These are phyloP conservation scores for Mythimna albipuncta DNA, from an alignment of 2,888 invertebrate genomes.

Conservation along the genomic window DNA sequence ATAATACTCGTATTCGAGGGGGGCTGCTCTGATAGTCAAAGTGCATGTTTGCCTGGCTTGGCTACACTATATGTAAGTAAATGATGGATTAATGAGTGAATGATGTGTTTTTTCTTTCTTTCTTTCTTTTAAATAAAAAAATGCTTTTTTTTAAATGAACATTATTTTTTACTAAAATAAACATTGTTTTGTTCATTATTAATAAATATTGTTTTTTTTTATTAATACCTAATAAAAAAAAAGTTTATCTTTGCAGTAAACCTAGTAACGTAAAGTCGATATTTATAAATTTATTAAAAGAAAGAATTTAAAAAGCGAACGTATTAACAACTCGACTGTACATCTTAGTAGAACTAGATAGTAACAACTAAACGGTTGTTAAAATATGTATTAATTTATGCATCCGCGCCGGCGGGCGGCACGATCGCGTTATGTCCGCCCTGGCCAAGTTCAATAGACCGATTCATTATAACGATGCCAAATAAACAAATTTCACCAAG, in stretches of 20 bases:
- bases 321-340: background rate
- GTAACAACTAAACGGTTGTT: conserved; percentile 38
- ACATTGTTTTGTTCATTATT: too few relatives aligned
- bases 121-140: too few relatives aligned
- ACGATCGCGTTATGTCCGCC: conserved; percentile 68
- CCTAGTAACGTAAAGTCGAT: background rate
- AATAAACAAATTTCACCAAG: conserved; percentile 47
- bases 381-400: conserved; percentile 68
- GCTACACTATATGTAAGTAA: too few relatives aligned
- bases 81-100: too few relatives aligned
- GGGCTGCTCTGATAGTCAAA: too few relatives aligned
- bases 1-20: too few relatives aligned
- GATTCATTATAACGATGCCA: conserved; percentile 75
- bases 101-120: too few relatives aligned
- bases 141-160: too few relatives aligned
- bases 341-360: conserved; percentile 27
- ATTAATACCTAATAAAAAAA: background rate
- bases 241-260: background rate
- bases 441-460: conserved; percentile 81
- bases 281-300: background rate
- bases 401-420: conserved; percentile 59
- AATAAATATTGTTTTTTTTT: too few relatives aligned
- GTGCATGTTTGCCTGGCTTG: too few relatives aligned
- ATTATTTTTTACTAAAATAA: too few relatives aligned
- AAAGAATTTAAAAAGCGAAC: background rate